Base-by-base conservation (phyloP, 2,888 invertebrate genomes). In the Diploptera punctata region DNA sequence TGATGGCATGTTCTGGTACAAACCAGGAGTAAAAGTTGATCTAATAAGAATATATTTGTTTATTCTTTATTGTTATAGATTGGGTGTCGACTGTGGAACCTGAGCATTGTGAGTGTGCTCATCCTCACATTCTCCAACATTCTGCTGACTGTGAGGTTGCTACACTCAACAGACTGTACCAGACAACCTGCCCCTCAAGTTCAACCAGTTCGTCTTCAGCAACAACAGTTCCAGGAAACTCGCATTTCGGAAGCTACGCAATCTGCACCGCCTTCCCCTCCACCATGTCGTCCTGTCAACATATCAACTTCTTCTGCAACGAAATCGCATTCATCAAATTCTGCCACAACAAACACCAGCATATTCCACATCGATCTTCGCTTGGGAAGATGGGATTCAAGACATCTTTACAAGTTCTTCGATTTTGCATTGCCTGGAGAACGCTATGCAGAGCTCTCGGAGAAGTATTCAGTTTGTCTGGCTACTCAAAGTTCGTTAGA, bases 401-500 rank as follows among this genome's bases (percentile, higher is more conserved):
- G 89, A 16, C 85, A 90, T 19, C 81, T 90, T 16, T 93, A 89
- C 81, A 90, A 89, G 78, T 86, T 91, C 77, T 93, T 90, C 81
- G 94, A 94, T 80, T 90, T 91, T 78, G 89, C 90, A 0, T 81
- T 90, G 21, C 61, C 47, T 31, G 65, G 94, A 0, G 88, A 89
- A 3, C 83, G 87, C 74, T 94, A 89, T 78, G 82, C 85, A 0
- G 86, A 88, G 21, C 79, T 90, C 3, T 90, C 89, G 16, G 81
- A 85, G n/a, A 81, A 83, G 16, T 87, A 86, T 72, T 83, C 84
- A 19, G 91, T 93, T 16, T 93, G 93, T 77, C 82, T 96, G 72
- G 95, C 95, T 0, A 95, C 95, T 0, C 95, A 96, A 81, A 91
- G 92, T 77, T 95, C 95, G 0, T 86, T 96, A 67, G 96, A 96